These are phyloP conservation scores for Anodontia alba DNA, from an alignment of 2,888 invertebrate genomes.

Conservation along the genomic window DNA sequence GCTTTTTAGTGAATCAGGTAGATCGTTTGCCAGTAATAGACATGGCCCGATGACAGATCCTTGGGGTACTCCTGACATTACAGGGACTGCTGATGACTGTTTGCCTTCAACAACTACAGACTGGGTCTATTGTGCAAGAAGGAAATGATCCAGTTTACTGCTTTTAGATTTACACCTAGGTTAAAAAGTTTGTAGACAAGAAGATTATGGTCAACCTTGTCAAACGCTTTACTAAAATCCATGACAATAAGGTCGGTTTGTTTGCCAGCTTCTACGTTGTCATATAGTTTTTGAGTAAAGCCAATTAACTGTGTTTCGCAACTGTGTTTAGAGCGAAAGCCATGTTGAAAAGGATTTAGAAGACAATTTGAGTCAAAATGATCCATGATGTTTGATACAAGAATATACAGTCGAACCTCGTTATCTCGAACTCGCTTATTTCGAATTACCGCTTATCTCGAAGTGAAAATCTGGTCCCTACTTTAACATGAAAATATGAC, in stretches of 20 bases:
- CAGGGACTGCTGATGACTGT: slow-evolving; percentile 6
- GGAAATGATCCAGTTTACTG: slow-evolving; percentile 16
- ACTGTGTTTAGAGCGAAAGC: slow-evolving; percentile 29
- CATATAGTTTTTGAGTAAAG: slow-evolving; percentile 32
- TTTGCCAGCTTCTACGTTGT: slow-evolving; percentile 33
- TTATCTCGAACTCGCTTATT: no score
- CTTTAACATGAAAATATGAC: no score
- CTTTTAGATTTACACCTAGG: slow-evolving; percentile 14
- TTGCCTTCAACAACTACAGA: slow-evolving; percentile 30
- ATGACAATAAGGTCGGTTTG: slow-evolving; percentile 26
- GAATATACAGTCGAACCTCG: no score
- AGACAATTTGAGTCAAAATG: slow-evolving; percentile 27
- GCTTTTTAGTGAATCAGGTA: not conserved
- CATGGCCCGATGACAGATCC: not conserved
- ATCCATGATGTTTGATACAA: slow-evolving; percentile 33
- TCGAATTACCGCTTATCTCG: no score
- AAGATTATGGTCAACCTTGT: slow-evolving; percentile 1
- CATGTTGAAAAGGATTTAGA: slow-evolving; percentile 20
- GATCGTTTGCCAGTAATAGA: not conserved
- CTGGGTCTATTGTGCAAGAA: slow-evolving; percentile 25
- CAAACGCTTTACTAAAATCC: slow-evolving; percentile 36
- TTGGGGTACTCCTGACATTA: slow-evolving; percentile 21
- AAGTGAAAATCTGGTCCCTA: no score
- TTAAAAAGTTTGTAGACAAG: slow-evolving; percentile 24
- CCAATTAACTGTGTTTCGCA: slow-evolving; percentile 30